Percentiles rank a stretch among this genome's conserved stretches.
phyloP scores from a whole-genome alignment of 2,888 invertebrate genomes.

The Caradrina clavipalpis region DNA sequence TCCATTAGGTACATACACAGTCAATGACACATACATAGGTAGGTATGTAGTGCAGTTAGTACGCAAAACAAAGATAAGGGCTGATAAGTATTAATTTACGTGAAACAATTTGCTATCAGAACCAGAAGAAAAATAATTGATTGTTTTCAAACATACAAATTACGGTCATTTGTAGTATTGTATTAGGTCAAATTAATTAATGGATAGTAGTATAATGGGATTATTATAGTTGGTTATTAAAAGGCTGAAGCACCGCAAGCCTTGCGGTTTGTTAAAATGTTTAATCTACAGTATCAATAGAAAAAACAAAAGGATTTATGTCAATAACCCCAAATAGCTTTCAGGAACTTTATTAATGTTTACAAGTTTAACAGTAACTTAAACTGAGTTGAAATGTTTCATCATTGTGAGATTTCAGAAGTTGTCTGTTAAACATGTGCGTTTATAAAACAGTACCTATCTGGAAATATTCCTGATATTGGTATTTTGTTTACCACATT shows the following conservation, averaged over 20 bases:
- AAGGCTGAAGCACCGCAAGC: background rate
- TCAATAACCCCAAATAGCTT: background rate
- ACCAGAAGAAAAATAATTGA: constrained; percentile 67
- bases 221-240: background rate
- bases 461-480: background rate
- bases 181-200: constrained; percentile 11
- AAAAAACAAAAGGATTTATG: background rate
- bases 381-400: background rate
- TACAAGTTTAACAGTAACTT: background rate
- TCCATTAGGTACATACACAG: constrained; percentile 39
- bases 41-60: constrained; percentile 55
- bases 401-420: background rate
- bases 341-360: background rate
- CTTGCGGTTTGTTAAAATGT: background rate
- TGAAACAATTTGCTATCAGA: constrained; percentile 65
- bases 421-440: background rate
- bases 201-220: background rate
- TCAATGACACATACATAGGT: constrained; percentile 66
- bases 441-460: constrained; percentile 1
- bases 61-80: constrained; percentile 70
- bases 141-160: constrained; percentile 42
- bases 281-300: background rate
- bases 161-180: constrained; percentile 20
- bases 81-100: constrained; percentile 70
- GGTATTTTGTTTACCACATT: background rate